Evolutionary conservation across 2,888 invertebrate species (phyloP), one percentile per base, ranked within the genome.

Genomic region (Bruchidius siliquastri): DNA sequence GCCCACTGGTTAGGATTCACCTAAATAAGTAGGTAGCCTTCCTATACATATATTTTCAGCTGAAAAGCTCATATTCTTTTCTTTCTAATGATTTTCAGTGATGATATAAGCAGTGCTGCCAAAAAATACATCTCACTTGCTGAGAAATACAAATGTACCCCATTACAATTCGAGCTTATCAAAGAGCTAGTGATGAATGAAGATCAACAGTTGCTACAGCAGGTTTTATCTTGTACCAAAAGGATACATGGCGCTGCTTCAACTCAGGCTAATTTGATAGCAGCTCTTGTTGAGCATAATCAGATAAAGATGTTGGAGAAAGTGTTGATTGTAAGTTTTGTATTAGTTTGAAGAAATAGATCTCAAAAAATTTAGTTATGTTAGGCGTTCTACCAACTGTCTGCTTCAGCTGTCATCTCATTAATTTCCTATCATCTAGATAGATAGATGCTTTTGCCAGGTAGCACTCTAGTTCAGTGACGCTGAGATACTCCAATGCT

Each of bases 141-240:
- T 0, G 81, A 85, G 0, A 87, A 88, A 69, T 90, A 91, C 81
- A 88, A 88, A 72, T 90, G 89, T 77, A 91, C 92, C 0, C 93
- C 93, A 0, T 82, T 92, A 13, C 91, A 91, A 80, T 89, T 91
- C 77, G 92, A 92, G 83, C 77, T 93, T 0, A 81, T 92, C 2
- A 77, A 78, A n/a, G 80, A 84, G 72, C 76, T 89, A 67, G 82
- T 88, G 67, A 83, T 84, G 68, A 79, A 78, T 0, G 81, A 86
- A 73, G 85, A 87, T 10, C 85, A 86, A 75, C 79, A 84, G 68
- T 78, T 87, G n/a, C 77, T 89, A 68, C 82, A 84, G 26, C 78
- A 82, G 32, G 81, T 88, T 0, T 79, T 88, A 1, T 80, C 84
- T 49, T 82, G 81, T 0, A 82, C 86, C 8, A 79, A 84, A 2